A percentile compares a stretch with the other conserved stretches of the same genome.
phyloP scores from a whole-genome alignment of 2,888 invertebrate species.

The Cerceris ruficornis region DNA sequence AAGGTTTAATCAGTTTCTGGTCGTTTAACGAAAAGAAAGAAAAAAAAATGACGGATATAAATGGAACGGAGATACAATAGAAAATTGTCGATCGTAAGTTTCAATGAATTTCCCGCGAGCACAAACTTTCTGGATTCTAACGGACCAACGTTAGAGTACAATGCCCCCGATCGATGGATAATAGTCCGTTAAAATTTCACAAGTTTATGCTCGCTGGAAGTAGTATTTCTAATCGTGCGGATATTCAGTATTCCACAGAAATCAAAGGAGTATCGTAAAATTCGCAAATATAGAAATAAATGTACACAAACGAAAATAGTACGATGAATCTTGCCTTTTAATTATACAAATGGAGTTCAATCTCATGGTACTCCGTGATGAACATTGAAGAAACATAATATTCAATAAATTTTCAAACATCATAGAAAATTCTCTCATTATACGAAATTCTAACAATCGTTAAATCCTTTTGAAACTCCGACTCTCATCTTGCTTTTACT shows the following conservation, averaged over 20 bases:
- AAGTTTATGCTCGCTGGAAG: slow-evolving; percentile 19
- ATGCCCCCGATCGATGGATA: slow-evolving; percentile 36
- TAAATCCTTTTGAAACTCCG: too few species aligned
- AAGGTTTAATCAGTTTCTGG: neutral
- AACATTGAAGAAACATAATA: too few species aligned
- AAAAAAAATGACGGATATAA: neutral
- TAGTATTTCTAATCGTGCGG: slow-evolving; percentile 19
- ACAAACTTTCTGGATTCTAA: slow-evolving; percentile 9
- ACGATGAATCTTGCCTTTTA: too few species aligned
- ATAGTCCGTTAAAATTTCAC: slow-evolving; percentile 19
- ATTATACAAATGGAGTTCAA: too few species aligned
- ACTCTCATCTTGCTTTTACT: too few species aligned
- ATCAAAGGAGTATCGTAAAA: too few species aligned
- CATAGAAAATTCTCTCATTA: too few species aligned
- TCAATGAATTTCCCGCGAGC: slow-evolving; percentile 22
- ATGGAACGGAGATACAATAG: neutral
- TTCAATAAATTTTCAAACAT: too few species aligned
- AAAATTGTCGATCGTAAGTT: neutral
- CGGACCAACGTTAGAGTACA: slow-evolving; percentile 20
- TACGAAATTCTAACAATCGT: too few species aligned
- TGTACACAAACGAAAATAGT: too few species aligned
- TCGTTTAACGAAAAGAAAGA: neutral
- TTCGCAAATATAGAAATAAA: too few species aligned
- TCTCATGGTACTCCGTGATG: too few species aligned
- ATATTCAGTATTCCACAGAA: slow-evolving; percentile 7